Conservation (phyloP, 2,797 vertebrate species). For the Glyptemys insculpta region DNA sequence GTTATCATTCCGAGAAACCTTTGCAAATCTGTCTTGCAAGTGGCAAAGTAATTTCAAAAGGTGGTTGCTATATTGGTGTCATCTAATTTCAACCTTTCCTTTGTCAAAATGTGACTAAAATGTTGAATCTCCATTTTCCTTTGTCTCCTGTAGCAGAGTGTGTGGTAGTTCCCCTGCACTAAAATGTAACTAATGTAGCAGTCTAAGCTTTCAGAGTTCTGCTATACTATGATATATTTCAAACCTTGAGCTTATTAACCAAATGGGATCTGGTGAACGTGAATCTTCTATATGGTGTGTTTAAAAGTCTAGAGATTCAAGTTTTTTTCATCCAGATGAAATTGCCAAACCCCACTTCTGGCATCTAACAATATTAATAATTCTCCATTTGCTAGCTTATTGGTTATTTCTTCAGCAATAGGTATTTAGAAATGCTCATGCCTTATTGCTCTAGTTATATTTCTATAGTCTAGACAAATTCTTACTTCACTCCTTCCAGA, state of each 20-base stretch:
- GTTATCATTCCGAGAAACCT: not conserved
- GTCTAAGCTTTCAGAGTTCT: not conserved
- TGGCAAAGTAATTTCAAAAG: not conserved
- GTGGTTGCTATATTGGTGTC: not conserved
- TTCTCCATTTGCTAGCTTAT: not conserved
- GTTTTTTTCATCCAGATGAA: not conserved
- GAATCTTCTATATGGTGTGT: not conserved
- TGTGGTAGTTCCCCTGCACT: not conserved
- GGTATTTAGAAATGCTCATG: not conserved
- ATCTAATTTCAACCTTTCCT: not conserved
- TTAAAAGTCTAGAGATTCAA: not conserved
- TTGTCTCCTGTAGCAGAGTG: not conserved
- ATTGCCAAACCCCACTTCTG: not conserved
- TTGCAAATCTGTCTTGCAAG: not conserved
- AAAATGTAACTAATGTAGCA: not conserved
- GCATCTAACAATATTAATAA: not conserved
- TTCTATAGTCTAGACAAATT: not conserved
- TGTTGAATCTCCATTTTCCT: not conserved
- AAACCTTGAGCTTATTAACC: not conserved
- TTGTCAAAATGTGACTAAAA: not conserved
- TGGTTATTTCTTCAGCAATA: not conserved
- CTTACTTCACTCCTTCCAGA: not conserved
- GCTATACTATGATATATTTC: fast-evolving
- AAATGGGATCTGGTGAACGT: not conserved
- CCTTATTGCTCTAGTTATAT: not conserved